A percentile compares a stretch with the other conserved stretches of the same genome.
phyloP scores from a whole-genome alignment of 2,797 vertebrate genomes.

The Gymnocypris eckloni region DNA sequence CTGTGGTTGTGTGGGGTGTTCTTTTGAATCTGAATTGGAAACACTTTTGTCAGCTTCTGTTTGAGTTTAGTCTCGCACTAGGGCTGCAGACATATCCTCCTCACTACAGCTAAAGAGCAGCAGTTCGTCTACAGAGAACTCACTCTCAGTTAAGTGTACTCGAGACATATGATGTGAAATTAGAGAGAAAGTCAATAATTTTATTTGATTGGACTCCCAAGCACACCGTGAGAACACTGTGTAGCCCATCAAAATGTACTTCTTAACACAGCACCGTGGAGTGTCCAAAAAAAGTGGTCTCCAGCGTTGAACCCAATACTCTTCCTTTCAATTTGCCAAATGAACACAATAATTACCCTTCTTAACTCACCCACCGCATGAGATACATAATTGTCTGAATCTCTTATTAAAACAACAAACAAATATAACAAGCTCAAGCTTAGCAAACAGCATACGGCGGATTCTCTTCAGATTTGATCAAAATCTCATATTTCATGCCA shows the following conservation, averaged over 20 bases:
- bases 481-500: slow-evolving; percentile 28
- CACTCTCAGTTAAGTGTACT: slow-evolving; percentile 32
- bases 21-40: slow-evolving; percentile 59
- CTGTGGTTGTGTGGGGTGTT: slow-evolving; percentile 63
- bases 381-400: slow-evolving; percentile 54
- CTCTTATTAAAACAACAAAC: slow-evolving; percentile 40
- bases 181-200: slow-evolving; percentile 42
- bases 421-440: slow-evolving; percentile 43
- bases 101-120: slow-evolving; percentile 40
- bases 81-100: slow-evolving; percentile 37
- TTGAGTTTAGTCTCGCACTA: slow-evolving; percentile 45
- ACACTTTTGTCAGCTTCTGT: slow-evolving; percentile 56
- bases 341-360: slow-evolving; percentile 58
- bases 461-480: slow-evolving; percentile 33
- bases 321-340: slow-evolving; percentile 55
- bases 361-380: slow-evolving; percentile 49
- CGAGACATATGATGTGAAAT: slow-evolving; percentile 35
- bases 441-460: slow-evolving; percentile 28
- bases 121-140: slow-evolving; percentile 44
- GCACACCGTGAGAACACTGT: slow-evolving; percentile 28
- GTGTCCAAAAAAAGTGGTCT: slow-evolving; percentile 22
- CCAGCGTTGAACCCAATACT: slow-evolving; percentile 31
- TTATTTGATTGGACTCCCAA: slow-evolving; percentile 35
- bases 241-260: slow-evolving; percentile 36
- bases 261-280: slow-evolving; percentile 43